Conservation (phyloP, 2,113 vertebrate species). For the Corythaixoides concolor region DNA sequence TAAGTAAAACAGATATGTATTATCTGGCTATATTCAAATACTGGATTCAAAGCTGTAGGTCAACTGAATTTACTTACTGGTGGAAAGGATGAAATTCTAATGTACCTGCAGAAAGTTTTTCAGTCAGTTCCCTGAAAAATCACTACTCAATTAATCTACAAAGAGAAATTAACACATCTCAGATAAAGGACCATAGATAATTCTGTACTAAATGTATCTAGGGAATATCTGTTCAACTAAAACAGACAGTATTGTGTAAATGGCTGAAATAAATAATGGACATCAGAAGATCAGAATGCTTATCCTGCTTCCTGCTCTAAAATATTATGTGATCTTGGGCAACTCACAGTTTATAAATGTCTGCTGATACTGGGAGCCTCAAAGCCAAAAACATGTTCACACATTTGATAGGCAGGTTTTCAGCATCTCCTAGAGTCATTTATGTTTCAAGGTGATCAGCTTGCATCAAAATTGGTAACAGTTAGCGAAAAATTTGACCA, state of each 20-base stretch:
- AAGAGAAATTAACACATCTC: not conserved
- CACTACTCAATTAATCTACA: not conserved
- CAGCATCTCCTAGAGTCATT: not conserved
- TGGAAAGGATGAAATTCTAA: not conserved
- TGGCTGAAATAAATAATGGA: not conserved
- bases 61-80: not conserved
- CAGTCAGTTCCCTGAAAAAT: not conserved
- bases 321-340: not conserved
- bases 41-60: not conserved
- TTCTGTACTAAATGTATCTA: not conserved
- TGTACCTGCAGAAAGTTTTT: not conserved
- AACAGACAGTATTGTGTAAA: not conserved
- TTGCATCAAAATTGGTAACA: not conserved
- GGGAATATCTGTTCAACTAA: not conserved
- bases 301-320: not conserved
- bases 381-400: not conserved
- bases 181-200: not conserved
- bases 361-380: not conserved
- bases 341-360: not conserved
- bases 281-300: not conserved
- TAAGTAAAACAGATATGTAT: not conserved
- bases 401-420: not conserved
- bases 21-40: not conserved
- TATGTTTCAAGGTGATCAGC: not conserved
- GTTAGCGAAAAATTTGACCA: not conserved